A percentile compares a stretch with the other conserved stretches of the same genome.
Conservation (phyloP, 2,113 vertebrate genomes). For the Barnardius zonarius region DNA sequence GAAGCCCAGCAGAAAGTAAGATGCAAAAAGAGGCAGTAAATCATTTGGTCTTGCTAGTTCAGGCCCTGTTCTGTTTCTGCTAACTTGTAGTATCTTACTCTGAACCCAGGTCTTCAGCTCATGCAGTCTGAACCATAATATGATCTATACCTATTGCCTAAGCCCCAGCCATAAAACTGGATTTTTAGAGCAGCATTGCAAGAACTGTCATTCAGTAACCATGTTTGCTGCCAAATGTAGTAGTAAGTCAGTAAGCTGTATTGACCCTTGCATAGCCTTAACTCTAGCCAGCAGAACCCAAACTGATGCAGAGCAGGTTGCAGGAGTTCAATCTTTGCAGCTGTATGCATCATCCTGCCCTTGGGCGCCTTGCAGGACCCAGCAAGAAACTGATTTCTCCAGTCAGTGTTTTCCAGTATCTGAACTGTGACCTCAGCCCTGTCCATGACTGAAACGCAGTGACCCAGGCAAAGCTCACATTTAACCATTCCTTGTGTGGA, state of each 20-base stretch:
- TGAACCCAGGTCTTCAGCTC: background rate
- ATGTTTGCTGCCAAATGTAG: rapidly evolving
- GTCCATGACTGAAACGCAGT: background rate
- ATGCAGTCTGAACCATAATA: background rate
- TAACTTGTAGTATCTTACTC: background rate
- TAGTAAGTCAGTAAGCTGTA: background rate
- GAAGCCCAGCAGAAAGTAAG: background rate
- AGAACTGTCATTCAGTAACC: background rate
- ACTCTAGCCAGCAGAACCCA: background rate
- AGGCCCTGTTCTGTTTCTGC: background rate
- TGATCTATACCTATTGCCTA: background rate
- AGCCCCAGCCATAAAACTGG: background rate
- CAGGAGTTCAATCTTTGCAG: background rate
- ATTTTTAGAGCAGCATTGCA: background rate
- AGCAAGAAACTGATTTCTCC: background rate
- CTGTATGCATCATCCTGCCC: background rate
- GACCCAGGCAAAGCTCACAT: background rate
- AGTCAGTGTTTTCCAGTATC: rapidly evolving
- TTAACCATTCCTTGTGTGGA: background rate
- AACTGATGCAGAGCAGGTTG: background rate
- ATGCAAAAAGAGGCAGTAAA: background rate
- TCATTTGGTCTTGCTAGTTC: background rate
- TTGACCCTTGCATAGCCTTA: background rate
- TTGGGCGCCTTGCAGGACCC: background rate
- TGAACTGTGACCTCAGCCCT: background rate